Evolutionary conservation across 2,888 invertebrate genomes (phyloP).

Genomic region (Bhutanitis thaidina): DNA sequence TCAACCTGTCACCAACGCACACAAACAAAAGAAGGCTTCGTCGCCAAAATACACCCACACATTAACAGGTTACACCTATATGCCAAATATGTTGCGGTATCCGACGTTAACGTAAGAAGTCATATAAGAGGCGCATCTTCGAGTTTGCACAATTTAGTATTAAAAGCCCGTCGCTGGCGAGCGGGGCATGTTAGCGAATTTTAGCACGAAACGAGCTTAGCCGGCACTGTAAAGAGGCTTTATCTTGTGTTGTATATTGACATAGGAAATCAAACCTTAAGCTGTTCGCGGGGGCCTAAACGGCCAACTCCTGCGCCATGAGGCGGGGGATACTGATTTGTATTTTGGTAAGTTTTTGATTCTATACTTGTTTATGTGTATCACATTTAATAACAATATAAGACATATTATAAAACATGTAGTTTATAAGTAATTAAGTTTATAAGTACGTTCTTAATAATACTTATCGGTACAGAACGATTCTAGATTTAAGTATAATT

Average conservation of each 20-base stretch:
- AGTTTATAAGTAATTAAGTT: no score
- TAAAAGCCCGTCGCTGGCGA: conserved; percentile 66
- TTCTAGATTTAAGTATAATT: no score
- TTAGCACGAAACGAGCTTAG: conserved; percentile 51
- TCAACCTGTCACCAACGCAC: conserved; percentile 43
- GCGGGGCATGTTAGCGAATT: conserved; percentile 70
- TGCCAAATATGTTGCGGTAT: conserved; percentile 77
- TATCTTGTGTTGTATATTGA: conserved; percentile 42
- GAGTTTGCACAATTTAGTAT: conserved; percentile 77
- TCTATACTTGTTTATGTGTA: no score
- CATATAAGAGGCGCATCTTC: conserved; percentile 79
- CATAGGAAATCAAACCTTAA: conserved; percentile 35
- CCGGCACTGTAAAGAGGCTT: conserved; percentile 41
- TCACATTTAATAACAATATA: no score
- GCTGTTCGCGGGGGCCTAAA: conserved; percentile 42
- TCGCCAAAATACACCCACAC: conserved; percentile 64
- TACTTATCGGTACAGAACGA: no score
- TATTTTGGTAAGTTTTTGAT: conserved; percentile 58
- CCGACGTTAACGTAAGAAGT: conserved; percentile 73
- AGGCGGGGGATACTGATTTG: conserved; percentile 61
- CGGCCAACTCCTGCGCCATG: conserved; percentile 68
- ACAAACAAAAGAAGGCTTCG: conserved; percentile 43
- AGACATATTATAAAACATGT: no score
- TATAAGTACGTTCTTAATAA: no score
- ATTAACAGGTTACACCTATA: conserved; percentile 46